Base-by-base conservation (phyloP, 2,888 invertebrate species). In the Rugalucina vietnamica region DNA sequence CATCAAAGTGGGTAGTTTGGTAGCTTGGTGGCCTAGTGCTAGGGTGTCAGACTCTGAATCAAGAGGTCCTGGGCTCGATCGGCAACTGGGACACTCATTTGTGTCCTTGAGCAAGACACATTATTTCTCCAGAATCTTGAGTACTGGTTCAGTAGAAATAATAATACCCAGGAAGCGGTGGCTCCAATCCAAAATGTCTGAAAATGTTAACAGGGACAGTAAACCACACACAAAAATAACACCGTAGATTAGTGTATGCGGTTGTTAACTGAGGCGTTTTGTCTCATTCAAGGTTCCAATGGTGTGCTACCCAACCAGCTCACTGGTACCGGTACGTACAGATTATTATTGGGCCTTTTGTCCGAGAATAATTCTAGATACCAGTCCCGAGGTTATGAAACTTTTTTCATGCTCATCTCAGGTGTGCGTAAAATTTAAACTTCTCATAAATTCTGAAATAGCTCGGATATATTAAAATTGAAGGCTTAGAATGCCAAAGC, bases 201-300 rank as follows among this genome's bases (percentile, higher is more conserved):
- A n/a, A n/a, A n/a, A n/a, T n/a, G n/a, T n/a, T n/a, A n/a, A n/a
- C n/a, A n/a, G n/a, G n/a, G n/a, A n/a, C n/a, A n/a, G 18, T 43
- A 43, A 43, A 43, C 43, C 8, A 43, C 18, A 8, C 8, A 43
- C 43, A 12, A 8, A 43, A 43, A 43, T 12, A 43, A 18, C 43
- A 43, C 18, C 18, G 43, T 43, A 12, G 43, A 12, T 8, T 18
- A 43, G 43, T 8, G 8, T 43, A 18, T 12, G 8, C 21, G 34
- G 8, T 1, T 24, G 32, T 65, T 65, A 34, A 65, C 65, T 34
- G 65, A 65, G 65, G 65, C 65, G n/a, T 65, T 65, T 65, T 65
- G 65, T 65, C 65, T 65, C 65, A 29, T 65, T 65, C 34, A 65
- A 65, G 65, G 65, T 65, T 34, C 34, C 34, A 65, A 65, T 65